These are phyloP conservation scores for Yasuhikotakia modesta DNA, from an alignment of 2,797 vertebrate species.

Conservation along the genomic window DNA sequence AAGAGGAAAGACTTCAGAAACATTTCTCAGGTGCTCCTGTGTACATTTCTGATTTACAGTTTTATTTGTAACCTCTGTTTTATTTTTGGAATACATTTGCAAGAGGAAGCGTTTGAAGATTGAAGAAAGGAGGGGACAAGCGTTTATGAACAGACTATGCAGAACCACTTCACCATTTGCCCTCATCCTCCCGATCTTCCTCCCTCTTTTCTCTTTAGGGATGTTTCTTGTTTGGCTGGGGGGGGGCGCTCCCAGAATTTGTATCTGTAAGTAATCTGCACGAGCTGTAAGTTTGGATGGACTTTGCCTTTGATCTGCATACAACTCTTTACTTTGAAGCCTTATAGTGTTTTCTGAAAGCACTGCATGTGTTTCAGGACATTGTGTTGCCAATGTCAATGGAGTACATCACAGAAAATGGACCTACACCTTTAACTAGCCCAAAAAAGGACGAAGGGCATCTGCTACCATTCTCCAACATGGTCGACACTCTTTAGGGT, in stretches of 20 bases:
- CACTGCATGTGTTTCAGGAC: conserved; percentile 58
- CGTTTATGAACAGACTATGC: conserved; percentile 79
- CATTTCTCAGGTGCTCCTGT: conserved; percentile 95
- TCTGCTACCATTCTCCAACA: conserved; percentile 21
- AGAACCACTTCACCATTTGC: conserved; percentile 75
- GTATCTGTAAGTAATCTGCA: conserved; percentile 57
- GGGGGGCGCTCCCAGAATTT: conserved; percentile 48
- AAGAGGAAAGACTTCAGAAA: conserved; percentile 81
- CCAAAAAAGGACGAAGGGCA: conserved; percentile 24
- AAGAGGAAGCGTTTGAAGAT: conserved; percentile 69
- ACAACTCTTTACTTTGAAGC: conserved; percentile 70
- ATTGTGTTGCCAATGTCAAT: conserved; percentile 48
- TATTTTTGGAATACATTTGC: conserved; percentile 66
- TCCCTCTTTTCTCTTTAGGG: conserved; percentile 46
- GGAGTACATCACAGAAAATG: conserved; percentile 47
- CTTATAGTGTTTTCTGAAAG: conserved; percentile 74
- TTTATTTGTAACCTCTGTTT: conserved; percentile 57
- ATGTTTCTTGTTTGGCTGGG: conserved; percentile 6
- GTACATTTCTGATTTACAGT: conserved; percentile 73
- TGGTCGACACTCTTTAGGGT: conserved; percentile 16
- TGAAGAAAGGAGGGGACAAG: conserved; percentile 68
- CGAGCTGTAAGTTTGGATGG: conserved; percentile 65
- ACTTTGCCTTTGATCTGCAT: conserved; percentile 65
- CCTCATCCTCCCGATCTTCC: conserved; percentile 34
- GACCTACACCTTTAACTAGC: conserved; percentile 25